phyloP scores from a whole-genome alignment of 2,797 vertebrate species.

The Enteromius fasciolatus region DNA sequence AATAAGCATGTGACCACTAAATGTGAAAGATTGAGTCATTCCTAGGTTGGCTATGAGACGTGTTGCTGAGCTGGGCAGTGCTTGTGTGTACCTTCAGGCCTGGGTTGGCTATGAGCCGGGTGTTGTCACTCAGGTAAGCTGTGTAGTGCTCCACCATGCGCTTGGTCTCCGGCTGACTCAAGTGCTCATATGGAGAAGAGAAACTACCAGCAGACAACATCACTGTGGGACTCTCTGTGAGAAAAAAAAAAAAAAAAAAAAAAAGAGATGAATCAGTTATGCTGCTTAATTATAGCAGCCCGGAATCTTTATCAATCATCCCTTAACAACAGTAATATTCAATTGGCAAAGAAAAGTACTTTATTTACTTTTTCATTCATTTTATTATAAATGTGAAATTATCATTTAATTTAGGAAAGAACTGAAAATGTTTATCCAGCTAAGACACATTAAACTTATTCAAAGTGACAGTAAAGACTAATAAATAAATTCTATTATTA shows the following conservation, averaged over 20 bases:
- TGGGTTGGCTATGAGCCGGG: slow-evolving; percentile 95
- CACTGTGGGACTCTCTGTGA: slow-evolving; percentile 92
- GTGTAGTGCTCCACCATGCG: slow-evolving; percentile 99
- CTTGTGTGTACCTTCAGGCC: slow-evolving; percentile 88
- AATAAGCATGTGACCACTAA: slow-evolving; percentile 46
- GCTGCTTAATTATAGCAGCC: background rate
- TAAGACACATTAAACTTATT: background rate
- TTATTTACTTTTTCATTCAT: too few species aligned
- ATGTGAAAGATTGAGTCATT: slow-evolving; percentile 49
- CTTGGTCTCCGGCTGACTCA: slow-evolving; percentile 97
- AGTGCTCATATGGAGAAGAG: slow-evolving; percentile 96
- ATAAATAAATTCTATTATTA: background rate
- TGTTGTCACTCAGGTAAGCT: slow-evolving; percentile 98
- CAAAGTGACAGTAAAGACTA: background rate
- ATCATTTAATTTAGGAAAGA: background rate
- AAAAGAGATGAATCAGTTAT: background rate
- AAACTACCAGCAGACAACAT: slow-evolving; percentile 97
- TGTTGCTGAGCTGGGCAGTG: background rate
- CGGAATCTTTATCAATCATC: background rate
- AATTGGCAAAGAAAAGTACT: background rate
- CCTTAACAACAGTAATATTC: background rate
- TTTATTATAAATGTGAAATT: too few species aligned
- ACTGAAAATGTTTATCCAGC: background rate
- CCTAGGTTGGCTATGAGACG: slow-evolving; percentile 89
- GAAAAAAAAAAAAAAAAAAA: background rate